Evolutionary conservation across 1,140 invertebrate genomes (phyloP).

Genomic region (Goniozus legneri): DNA sequence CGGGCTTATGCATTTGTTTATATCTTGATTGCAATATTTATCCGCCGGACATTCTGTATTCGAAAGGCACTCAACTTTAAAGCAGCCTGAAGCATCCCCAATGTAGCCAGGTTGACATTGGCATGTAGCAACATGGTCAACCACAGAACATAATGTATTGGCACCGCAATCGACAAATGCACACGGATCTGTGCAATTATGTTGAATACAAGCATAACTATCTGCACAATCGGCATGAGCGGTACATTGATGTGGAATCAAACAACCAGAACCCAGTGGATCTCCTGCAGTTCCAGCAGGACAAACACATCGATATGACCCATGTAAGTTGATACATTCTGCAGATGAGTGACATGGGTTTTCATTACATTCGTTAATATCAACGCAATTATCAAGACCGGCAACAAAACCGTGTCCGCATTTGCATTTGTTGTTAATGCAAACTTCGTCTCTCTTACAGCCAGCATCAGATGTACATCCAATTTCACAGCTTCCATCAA

Average conservation of each 20-base stretch:
- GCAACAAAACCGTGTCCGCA: conserved; percentile 70
- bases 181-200: conserved; percentile 77
- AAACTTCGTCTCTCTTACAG: conserved; percentile 76
- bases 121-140: conserved; percentile 68
- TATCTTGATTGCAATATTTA: conserved; percentile 69
- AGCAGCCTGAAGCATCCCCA: conserved; percentile 79
- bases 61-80: conserved; percentile 78
- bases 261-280: conserved; percentile 70
- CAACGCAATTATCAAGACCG: conserved; percentile 67
- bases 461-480: conserved; percentile 81
- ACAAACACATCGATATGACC: conserved; percentile 78
- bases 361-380: conserved; percentile 76
- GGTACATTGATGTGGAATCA: conserved; percentile 68
- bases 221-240: conserved; percentile 67
- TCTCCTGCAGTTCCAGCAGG: conserved; percentile 75
- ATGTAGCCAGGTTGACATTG: conserved; percentile 74
- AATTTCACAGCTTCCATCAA: conserved; percentile 74
- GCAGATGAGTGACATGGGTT: conserved; percentile 77
- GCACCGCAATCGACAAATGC: conserved; percentile 64
- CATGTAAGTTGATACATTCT: conserved; percentile 73
- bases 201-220: conserved; percentile 66
- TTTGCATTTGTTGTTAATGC: conserved; percentile 73
- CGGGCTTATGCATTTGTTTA: conserved; percentile 78
- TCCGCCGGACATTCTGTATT: conserved; percentile 72
- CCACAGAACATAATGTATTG: conserved; percentile 69